Conservation (phyloP, 2,888 invertebrate genomes). For the Drosophila melanosoma region DNA sequence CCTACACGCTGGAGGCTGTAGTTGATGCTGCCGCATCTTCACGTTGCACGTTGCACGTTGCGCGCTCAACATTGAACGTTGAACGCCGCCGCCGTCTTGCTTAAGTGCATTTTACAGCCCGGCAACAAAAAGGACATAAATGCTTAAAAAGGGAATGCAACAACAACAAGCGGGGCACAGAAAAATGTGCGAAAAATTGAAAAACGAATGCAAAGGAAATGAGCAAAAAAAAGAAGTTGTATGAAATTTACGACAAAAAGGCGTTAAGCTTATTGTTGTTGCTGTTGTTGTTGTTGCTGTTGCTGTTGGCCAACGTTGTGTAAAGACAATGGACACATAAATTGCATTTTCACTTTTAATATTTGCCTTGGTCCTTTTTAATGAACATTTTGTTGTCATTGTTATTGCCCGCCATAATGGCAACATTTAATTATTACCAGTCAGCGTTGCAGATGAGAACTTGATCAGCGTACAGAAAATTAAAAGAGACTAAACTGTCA, state of each 20-base stretch:
- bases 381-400: conserved; percentile 60
- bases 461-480: conserved; percentile 39
- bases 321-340: conserved; percentile 76
- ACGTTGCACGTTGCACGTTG: conserved; percentile 21
- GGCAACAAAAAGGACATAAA: conserved; percentile 77
- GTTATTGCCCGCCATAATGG: conserved; percentile 45
- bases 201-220: conserved; percentile 65
- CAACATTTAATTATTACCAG: conserved; percentile 54
- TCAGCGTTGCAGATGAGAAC: conserved; percentile 26
- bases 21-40: conserved; percentile 60
- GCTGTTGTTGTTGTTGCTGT: conserved; percentile 35
- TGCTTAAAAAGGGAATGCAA: conserved; percentile 75
- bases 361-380: conserved; percentile 69
- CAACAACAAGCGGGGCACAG: conserved; percentile 43
- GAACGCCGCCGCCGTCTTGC: conserved; percentile 41
- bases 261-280: conserved; percentile 67
- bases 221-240: conserved; percentile 61
- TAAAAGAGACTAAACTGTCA: conserved; percentile 9
- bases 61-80: conserved; percentile 13
- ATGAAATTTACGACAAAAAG: conserved; percentile 76
- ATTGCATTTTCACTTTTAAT: conserved; percentile 79
- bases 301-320: conserved; percentile 46
- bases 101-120: conserved; percentile 77
- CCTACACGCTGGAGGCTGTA: conserved; percentile 47
- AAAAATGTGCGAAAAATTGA: conserved; percentile 73